Evolutionary conservation across 92 coral and sea anemone species (phyloP).

Genomic region (Isaurus tuberculatus): DNA sequence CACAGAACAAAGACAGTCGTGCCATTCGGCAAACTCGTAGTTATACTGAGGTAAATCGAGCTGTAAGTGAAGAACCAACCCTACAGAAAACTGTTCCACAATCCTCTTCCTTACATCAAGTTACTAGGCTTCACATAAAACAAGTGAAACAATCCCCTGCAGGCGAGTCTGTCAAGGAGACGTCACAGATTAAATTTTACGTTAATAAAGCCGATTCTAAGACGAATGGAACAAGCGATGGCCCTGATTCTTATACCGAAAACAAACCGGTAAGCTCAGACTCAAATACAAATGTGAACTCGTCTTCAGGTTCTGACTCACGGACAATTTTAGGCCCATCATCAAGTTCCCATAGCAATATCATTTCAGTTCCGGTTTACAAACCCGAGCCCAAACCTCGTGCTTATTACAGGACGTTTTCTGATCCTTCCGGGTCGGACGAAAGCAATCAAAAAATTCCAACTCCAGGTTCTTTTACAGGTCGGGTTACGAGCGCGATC

Average conservation of each 20-base stretch:
- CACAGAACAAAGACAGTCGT: constrained; percentile 27
- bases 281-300: neutral
- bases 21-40: constrained; percentile 36
- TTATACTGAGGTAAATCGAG: constrained; percentile 23
- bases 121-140: constrained; percentile 30
- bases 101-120: constrained; percentile 22
- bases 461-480: constrained; percentile 38
- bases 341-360: constrained; percentile 23
- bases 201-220: constrained; percentile 5
- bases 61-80: neutral
- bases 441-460: neutral
- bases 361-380: constrained; percentile 28
- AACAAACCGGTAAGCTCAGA: neutral
- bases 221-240: constrained; percentile 6
- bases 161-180: constrained; percentile 21
- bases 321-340: constrained; percentile 16
- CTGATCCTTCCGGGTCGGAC: constrained; percentile 30
- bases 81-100: neutral
- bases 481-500: constrained; percentile 22
- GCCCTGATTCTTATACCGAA: neutral
- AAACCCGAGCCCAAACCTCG: constrained; percentile 18
- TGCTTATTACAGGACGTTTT: constrained; percentile 40
- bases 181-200: constrained; percentile 22
- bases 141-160: constrained; percentile 35
- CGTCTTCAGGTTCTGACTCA: neutral